Evolutionary conservation across 2,113 vertebrate species (phyloP).

Genomic region (Azemiops feae): DNA sequence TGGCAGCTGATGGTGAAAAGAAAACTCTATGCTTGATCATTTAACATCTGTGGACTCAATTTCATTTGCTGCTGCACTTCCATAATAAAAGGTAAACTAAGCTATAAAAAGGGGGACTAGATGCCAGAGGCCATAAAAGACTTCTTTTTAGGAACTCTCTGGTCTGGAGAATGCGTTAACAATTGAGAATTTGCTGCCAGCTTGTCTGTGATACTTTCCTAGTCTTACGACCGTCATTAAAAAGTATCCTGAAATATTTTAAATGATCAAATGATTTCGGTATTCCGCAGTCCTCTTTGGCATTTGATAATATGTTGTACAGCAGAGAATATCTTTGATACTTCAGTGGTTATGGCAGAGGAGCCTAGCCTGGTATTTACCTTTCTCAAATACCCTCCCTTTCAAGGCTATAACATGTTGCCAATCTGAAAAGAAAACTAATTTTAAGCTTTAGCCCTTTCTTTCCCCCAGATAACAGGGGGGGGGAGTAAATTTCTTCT

Average conservation of each 20-base stretch:
- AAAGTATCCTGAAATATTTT: slow-evolving; percentile 54
- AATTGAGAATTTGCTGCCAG: slow-evolving; percentile 12
- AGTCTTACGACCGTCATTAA: slow-evolving; percentile 55
- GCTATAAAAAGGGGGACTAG: slow-evolving; percentile 9
- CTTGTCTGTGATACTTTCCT: slow-evolving; percentile 36
- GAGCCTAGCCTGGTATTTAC: neutral
- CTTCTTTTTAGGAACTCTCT: slow-evolving; percentile 16
- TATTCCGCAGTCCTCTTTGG: slow-evolving; percentile 43
- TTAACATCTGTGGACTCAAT: slow-evolving; percentile 14
- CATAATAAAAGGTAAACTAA: slow-evolving; percentile 6
- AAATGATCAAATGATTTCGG: slow-evolving; percentile 56
- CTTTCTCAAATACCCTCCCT: neutral
- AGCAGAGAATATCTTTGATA: slow-evolving; percentile 21
- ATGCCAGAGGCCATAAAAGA: slow-evolving; percentile 22
- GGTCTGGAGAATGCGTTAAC: neutral
- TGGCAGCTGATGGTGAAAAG: slow-evolving; percentile 27
- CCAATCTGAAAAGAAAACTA: neutral
- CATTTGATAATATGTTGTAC: slow-evolving; percentile 34
- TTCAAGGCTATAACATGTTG: neutral
- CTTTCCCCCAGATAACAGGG: neutral
- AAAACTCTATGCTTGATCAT: slow-evolving; percentile 18
- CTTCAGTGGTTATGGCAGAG: neutral
- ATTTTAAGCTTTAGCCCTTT: neutral
- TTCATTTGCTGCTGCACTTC: slow-evolving; percentile 13
- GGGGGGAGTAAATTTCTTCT: neutral